These are phyloP conservation scores for Emydocephalus ijimae DNA, from an alignment of 2,113 vertebrate species.

Conservation along the genomic window DNA sequence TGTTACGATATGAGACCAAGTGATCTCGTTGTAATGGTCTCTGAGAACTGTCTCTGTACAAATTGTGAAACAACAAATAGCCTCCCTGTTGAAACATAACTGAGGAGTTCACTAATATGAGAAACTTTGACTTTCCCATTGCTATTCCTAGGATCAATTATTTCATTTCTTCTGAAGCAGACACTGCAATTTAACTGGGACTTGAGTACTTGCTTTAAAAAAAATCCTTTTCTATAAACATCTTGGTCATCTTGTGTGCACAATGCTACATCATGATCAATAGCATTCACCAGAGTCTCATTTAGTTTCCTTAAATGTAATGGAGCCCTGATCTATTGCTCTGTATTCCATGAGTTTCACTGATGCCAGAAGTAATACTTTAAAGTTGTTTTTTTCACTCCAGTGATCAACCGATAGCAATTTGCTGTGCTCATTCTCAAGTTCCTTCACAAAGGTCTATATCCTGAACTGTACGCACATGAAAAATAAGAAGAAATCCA, in stretches of 20 bases:
- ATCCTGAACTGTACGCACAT: neutral
- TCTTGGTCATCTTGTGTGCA: slow-evolving; percentile 4
- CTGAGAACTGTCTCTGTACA: neutral
- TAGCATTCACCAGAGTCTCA: slow-evolving; percentile 3
- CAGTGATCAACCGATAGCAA: slow-evolving; percentile 13
- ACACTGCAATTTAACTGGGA: slow-evolving; percentile 11
- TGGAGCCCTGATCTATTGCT: slow-evolving; percentile 18
- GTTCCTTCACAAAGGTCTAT: neutral
- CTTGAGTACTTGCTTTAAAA: neutral
- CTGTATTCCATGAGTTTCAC: neutral
- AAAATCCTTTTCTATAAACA: slow-evolving; percentile 8
- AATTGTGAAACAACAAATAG: neutral
- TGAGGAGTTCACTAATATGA: neutral
- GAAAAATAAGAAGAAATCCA: neutral
- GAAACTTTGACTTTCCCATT: neutral
- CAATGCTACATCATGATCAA: slow-evolving; percentile 4
- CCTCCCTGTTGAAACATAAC: neutral
- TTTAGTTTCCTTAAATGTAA: slow-evolving; percentile 16
- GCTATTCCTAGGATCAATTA: neutral
- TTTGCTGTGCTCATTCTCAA: slow-evolving; percentile 5
- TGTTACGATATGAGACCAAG: neutral
- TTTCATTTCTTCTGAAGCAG: slow-evolving; percentile 14
- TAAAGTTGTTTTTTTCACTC: slow-evolving; percentile 23
- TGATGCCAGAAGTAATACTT: slow-evolving; percentile 21
- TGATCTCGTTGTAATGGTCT: neutral